Evolutionary conservation across 2,888 invertebrate species (phyloP).

Genomic region (Synanthedon formicaeformis): DNA sequence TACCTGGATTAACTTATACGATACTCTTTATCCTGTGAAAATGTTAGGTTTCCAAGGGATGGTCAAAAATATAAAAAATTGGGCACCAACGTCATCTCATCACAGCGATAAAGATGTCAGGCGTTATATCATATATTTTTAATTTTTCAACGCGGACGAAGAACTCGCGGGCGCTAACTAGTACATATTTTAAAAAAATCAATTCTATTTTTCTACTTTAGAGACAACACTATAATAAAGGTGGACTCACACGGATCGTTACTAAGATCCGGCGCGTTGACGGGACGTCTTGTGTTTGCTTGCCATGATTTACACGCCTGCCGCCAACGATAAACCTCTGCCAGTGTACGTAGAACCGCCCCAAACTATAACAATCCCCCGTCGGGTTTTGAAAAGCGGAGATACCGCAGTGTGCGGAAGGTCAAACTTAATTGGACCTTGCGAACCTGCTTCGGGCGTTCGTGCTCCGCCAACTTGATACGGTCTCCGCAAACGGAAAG

Average conservation of each 20-base stretch:
- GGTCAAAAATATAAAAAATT: no score
- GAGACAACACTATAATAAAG: conserved; percentile 13
- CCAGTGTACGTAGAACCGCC: conserved; percentile 14
- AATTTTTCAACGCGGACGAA: no score
- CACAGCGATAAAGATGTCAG: no score
- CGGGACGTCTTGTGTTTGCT: conserved; percentile 36
- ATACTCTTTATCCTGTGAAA: no score
- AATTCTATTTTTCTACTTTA: neutral
- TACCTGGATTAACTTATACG: no score
- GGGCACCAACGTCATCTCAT: no score
- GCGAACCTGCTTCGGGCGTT: conserved; percentile 40
- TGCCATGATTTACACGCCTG: conserved; percentile 40
- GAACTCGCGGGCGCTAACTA: no score
- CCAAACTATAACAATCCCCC: neutral
- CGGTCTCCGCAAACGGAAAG: conserved; percentile 37
- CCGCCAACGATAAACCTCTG: conserved; percentile 20
- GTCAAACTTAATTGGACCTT: conserved; percentile 24
- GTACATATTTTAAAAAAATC: no score
- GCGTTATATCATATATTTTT: no score
- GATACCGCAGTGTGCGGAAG: conserved; percentile 13
- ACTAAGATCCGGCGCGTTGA: conserved; percentile 27
- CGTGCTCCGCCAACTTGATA: conserved; percentile 48
- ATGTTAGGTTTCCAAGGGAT: no score
- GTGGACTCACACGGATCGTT: conserved; percentile 24
- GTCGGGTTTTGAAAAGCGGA: conserved; percentile 7